phyloP scores from a whole-genome alignment of 2,113 vertebrate species.

The Trichomycterus rosablanca region DNA sequence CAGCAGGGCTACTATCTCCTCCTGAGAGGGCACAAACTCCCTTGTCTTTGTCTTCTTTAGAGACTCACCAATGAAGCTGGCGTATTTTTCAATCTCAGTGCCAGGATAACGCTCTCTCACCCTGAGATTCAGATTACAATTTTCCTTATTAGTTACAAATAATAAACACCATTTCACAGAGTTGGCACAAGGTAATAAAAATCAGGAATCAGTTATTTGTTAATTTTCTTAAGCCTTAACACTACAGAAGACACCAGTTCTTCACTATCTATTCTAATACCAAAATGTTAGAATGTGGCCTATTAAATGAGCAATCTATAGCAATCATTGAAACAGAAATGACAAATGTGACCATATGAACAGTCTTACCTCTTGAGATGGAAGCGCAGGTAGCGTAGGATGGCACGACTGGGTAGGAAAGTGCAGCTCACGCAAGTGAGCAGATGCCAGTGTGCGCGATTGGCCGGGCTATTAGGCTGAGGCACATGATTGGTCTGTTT shows the following conservation, averaged over 20 bases:
- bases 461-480: slow-evolving; percentile 80
- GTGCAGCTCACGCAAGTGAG: slow-evolving; percentile 90
- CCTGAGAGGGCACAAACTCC: slow-evolving; percentile 88
- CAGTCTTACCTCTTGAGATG: slow-evolving; percentile 80
- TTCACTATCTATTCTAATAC: too few species aligned
- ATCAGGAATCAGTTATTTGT: too few species aligned
- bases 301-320: too few species aligned
- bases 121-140: slow-evolving; percentile 59
- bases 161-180: too few species aligned
- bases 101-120: slow-evolving; percentile 77
- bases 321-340: too few species aligned
- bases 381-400: slow-evolving; percentile 87
- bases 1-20: slow-evolving; percentile 85
- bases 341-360: background rate
- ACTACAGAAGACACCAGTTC: too few species aligned
- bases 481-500: slow-evolving; percentile 93
- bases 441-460: slow-evolving; percentile 86
- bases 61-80: slow-evolving; percentile 80
- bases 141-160: too few species aligned
- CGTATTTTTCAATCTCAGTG: slow-evolving; percentile 81
- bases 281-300: too few species aligned
- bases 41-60: slow-evolving; percentile 85
- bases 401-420: slow-evolving; percentile 81
- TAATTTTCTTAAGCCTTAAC: too few species aligned
- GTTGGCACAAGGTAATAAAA: too few species aligned